Evolutionary conservation across 2,888 invertebrate species (phyloP).

Genomic region (Nephrotoma flavescens): DNA sequence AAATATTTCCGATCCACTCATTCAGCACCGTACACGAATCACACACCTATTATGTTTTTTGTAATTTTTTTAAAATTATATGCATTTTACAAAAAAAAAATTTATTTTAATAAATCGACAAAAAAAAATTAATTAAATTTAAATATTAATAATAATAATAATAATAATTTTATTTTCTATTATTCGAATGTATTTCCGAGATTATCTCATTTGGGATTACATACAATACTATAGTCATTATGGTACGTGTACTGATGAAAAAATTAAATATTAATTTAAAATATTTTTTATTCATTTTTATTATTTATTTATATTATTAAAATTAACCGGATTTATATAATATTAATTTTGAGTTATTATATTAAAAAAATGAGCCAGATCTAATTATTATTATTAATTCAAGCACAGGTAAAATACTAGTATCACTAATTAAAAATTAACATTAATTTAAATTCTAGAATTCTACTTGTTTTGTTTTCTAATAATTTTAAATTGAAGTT

Average conservation of each 20-base stretch:
- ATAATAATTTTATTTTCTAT: not conserved
- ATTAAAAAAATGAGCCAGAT: too few relatives aligned
- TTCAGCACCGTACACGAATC: not conserved
- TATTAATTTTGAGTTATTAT: too few relatives aligned
- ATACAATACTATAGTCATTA: not conserved
- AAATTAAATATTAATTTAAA: not conserved
- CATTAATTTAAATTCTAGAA: not conserved
- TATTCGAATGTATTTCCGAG: not conserved
- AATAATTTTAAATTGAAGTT: not conserved
- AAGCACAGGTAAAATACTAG: not conserved
- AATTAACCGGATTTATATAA: too few relatives aligned
- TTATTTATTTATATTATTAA: not conserved
- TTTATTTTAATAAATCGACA: not conserved
- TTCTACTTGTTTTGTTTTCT: not conserved
- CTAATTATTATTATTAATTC: too few relatives aligned
- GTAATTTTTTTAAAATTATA: not conserved
- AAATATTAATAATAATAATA: not conserved
- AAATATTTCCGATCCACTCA: not conserved
- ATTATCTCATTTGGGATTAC: not conserved
- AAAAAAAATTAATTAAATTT: not conserved
- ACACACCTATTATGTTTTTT: not conserved
- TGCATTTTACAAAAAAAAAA: not conserved
- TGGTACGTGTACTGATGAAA: not conserved
- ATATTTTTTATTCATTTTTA: not conserved
- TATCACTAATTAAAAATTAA: not conserved